Conservation (phyloP, 2,113 vertebrate genomes). For the Bostrychus sinensis region DNA sequence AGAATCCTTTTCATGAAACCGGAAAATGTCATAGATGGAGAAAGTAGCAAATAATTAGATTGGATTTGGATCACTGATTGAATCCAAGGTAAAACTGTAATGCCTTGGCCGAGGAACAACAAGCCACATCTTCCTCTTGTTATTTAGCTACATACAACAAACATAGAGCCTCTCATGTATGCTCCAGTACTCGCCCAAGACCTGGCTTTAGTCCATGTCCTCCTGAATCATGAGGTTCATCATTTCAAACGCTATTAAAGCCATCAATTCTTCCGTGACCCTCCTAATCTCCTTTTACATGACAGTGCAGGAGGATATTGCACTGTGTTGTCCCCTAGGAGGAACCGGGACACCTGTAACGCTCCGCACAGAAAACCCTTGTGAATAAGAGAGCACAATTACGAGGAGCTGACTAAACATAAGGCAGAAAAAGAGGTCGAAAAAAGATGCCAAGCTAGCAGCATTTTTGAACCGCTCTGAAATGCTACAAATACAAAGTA, state of each 20-base stretch:
- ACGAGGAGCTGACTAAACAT: conserved; percentile 63
- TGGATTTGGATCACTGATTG: too few species aligned
- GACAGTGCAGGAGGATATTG: background rate
- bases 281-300: conserved; percentile 7
- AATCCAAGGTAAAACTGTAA: too few species aligned
- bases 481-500: conserved; percentile 1
- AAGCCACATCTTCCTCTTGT: too few species aligned
- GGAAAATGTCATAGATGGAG: too few species aligned
- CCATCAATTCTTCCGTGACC: conserved; percentile 2
- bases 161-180: too few species aligned
- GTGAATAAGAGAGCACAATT: conserved; percentile 26
- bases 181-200: too few species aligned
- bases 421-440: conserved; percentile 43
- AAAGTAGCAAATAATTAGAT: too few species aligned
- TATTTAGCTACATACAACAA: too few species aligned
- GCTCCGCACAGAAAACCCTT: background rate
- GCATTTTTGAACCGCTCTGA: conserved; percentile 21
- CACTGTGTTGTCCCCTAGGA: conserved; percentile 6
- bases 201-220: conserved; percentile 11
- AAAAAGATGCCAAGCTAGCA: conserved; percentile 54
- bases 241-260: background rate
- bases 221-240: conserved; percentile 20
- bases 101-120: too few species aligned
- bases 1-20: too few species aligned
- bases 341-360: conserved; percentile 51